Base-by-base conservation (phyloP, 1,140 invertebrate species). In the Ridgeia piscesae region DNA sequence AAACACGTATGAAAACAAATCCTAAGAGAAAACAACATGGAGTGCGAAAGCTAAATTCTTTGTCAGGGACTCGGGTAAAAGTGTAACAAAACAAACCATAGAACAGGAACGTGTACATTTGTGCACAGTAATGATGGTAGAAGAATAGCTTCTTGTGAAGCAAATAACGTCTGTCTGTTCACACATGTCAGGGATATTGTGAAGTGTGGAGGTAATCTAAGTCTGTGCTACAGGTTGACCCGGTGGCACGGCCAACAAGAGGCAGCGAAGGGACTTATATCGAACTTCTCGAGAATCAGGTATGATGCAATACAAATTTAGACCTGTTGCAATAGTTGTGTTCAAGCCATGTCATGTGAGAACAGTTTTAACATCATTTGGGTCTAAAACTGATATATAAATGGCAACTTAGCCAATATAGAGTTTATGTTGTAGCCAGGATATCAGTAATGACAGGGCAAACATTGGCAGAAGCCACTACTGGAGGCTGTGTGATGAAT, bases 241-340 rank as follows among this genome's bases (percentile, higher is more conserved):
- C n/a, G 35, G 34, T n/a, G 34, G 6, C 35, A 9, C n/a, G 42
- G 31, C 42, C 58, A 42, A 91, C n/a, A 34, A 33, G 91, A 91
- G 58, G 58, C 58, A 77, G 11, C 42, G 91, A 91, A 42, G 35
- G 91, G 42, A 35, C 91, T 0, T 42, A 42, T 6, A 34, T 91
- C 8, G 91, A 91, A 91, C 91, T 91, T 34, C 91, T 91, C 31
- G 89, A 35, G 89, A 42, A 91, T 91, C 89, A 91, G 34, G 34
- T 35, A 35, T 27, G 4, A 31, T n/a, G 27, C 35, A 35, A 9
- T 35, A 27, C 34, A 91, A 31, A 8, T 33, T 92, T 77, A 27
- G 35, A 14, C 58, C 58, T 77, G 17, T 77, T 4, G 27, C 2
- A 77, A 77, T 27, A 21, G 58, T 77, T 21, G 6, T 77, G 27